Conservation (phyloP, 2,888 invertebrate species). For the Tineola bisselliella region DNA sequence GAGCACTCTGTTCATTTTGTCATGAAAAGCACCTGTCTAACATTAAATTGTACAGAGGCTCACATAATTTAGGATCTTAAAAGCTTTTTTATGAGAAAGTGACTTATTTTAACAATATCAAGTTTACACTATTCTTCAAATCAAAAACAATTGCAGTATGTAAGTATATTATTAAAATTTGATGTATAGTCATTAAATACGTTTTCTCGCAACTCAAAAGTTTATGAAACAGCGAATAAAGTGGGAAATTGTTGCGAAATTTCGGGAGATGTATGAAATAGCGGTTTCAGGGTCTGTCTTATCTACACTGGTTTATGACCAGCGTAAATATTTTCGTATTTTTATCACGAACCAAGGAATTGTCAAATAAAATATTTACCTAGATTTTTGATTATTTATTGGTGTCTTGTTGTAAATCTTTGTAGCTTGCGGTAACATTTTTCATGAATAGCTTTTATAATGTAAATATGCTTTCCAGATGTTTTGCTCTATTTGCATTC, state of each 20-base stretch:
- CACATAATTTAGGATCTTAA: too few species aligned
- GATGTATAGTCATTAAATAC: neutral
- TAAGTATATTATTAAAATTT: conserved; percentile 1
- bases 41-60: neutral
- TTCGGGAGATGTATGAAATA: conserved; percentile 14
- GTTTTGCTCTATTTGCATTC: neutral
- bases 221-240: neutral
- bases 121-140: neutral
- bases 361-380: neutral
- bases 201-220: neutral
- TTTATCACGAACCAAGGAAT: conserved; percentile 3
- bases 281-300: conserved; percentile 18
- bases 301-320: conserved; percentile 31
- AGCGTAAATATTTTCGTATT: conserved; percentile 26
- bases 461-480: neutral
- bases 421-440: neutral
- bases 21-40: conserved; percentile 1
- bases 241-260: neutral
- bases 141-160: conserved; percentile 17
- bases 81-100: too few species aligned
- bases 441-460: too few species aligned
- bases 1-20: neutral
- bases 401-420: neutral
- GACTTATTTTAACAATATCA: too few species aligned
- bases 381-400: conserved; percentile 4